Evolutionary conservation across 2,888 invertebrate species (phyloP).

Genomic region (Chrysomela aeneicollis): DNA sequence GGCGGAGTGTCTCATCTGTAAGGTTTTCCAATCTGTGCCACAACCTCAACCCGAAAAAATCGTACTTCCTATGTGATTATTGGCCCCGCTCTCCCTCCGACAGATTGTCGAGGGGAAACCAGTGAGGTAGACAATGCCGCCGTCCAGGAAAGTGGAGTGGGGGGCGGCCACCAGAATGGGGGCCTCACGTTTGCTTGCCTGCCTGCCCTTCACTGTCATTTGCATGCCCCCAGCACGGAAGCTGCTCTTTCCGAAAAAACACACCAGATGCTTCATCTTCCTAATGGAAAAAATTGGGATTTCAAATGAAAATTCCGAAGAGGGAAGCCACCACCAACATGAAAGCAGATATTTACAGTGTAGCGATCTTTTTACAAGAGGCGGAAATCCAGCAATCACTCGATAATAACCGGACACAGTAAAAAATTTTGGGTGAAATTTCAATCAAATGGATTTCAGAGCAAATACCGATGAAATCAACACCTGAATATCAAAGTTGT

Average conservation of each 20-base stretch:
- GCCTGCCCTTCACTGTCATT: slow-evolving; percentile 78
- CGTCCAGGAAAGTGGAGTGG: slow-evolving; percentile 89
- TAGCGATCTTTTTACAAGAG: no score
- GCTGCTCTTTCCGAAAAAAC: slow-evolving; percentile 76
- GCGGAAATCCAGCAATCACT: no score
- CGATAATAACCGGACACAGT: no score
- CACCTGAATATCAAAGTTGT: no score
- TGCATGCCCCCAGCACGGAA: slow-evolving; percentile 81
- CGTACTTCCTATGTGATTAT: slow-evolving; percentile 90
- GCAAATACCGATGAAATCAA: no score
- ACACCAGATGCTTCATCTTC: slow-evolving; percentile 71
- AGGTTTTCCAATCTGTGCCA: no score
- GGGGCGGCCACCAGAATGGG: slow-evolving; percentile 88
- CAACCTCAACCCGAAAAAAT: slow-evolving; percentile 44
- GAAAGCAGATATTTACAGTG: slow-evolving; percentile 8
- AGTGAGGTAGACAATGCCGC: slow-evolving; percentile 83
- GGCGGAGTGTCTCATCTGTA: no score
- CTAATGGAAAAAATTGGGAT: slow-evolving; percentile 53
- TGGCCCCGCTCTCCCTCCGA: slow-evolving; percentile 78
- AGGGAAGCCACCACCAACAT: neutral
- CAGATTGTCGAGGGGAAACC: slow-evolving; percentile 86
- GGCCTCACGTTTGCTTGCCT: slow-evolving; percentile 79
- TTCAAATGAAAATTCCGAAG: neutral
- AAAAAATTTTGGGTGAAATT: no score
- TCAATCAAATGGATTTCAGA: no score